Conservation (phyloP, 2,888 invertebrate species). For the Cerastis rubricosa region DNA sequence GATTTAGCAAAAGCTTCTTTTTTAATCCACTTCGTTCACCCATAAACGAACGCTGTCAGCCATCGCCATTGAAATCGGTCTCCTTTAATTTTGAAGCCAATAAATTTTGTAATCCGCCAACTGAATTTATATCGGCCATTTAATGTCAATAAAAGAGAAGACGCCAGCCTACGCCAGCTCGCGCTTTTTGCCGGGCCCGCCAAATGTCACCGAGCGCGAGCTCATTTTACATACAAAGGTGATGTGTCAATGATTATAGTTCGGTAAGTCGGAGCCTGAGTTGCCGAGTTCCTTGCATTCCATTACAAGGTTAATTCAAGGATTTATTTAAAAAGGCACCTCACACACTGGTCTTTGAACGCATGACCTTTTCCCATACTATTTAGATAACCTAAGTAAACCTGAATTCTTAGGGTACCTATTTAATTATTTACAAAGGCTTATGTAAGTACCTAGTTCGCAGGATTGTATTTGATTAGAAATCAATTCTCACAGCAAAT, state of each 20-base stretch:
- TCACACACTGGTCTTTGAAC: constrained; percentile 9
- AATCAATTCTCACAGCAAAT: constrained; percentile 62
- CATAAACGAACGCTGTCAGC: constrained; percentile 86
- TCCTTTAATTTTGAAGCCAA: constrained; percentile 90
- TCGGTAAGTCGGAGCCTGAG: constrained; percentile 33
- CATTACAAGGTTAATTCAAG: constrained; percentile 55
- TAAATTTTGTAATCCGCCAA: constrained; percentile 90
- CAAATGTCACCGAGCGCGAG: constrained; percentile 77
- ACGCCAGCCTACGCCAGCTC: constrained; percentile 72
- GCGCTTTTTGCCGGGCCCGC: constrained; percentile 78
- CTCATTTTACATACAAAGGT: constrained; percentile 88
- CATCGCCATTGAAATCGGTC: constrained; percentile 89
- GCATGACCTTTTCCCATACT: neutral
- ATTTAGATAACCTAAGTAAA: too few relatives aligned
- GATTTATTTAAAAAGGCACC: constrained; percentile 48
- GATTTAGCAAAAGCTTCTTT: constrained; percentile 75
- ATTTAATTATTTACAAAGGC: neutral
- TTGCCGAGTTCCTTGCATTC: constrained; percentile 52
- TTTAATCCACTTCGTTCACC: constrained; percentile 79
- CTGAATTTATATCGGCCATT: constrained; percentile 89
- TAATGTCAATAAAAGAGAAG: constrained; percentile 86
- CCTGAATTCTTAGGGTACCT: neutral
- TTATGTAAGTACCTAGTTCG: neutral
- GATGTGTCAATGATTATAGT: constrained; percentile 82
- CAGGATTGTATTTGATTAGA: constrained; percentile 44